Base-by-base conservation (phyloP, 2,113 vertebrate genomes). In the Salminus brasiliensis region DNA sequence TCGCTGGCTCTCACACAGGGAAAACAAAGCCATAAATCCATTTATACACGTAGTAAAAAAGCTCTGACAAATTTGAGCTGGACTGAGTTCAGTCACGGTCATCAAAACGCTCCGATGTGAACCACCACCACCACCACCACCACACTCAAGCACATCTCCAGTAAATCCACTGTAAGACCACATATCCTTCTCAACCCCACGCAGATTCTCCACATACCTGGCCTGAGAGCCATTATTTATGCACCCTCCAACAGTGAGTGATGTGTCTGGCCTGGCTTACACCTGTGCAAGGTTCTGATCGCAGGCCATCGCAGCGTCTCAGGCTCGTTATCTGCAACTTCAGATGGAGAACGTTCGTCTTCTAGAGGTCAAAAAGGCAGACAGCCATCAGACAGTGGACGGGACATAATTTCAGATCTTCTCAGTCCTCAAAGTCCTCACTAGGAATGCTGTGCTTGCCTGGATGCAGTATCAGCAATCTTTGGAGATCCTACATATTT, bases 21-120 rank as follows among this genome's bases (percentile, higher is more conserved):
- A 21, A 66, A 39, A 66, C 62, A 66, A 66, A n/a, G 23, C 36
- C 62, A 55, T 75, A 49, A 63, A 63, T 66, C 43, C 21, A 27
- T 23, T 39, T 4, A 11, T 1, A 13, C 15, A 30, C 25, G 5
- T 1, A 2, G 5, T 11, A 12, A 34, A 66, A 36, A 23, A 39
- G 0, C 10, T 29, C 36, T n/a, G 47, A 67, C 21, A 23, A 15
- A 18, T 12, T 39, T 2, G 25, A 55, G 62, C 16, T 36, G 62
- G 62, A 9, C 34, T 8, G 52, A 25, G n/a, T 39, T 66, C 34
- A 66, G 21, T 39, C 62, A 18, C 32, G 39, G 62, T 21, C 21
- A 66, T 66, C 34, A 39, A 39, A n/a, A 39, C n/a, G 52, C 62
- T 29, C 18, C 62, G n/a, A n/a, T n/a, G n/a, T n/a, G n/a, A 66